Evolutionary conservation across 2,888 invertebrate species (phyloP).

Genomic region (Nomada ferruginata): DNA sequence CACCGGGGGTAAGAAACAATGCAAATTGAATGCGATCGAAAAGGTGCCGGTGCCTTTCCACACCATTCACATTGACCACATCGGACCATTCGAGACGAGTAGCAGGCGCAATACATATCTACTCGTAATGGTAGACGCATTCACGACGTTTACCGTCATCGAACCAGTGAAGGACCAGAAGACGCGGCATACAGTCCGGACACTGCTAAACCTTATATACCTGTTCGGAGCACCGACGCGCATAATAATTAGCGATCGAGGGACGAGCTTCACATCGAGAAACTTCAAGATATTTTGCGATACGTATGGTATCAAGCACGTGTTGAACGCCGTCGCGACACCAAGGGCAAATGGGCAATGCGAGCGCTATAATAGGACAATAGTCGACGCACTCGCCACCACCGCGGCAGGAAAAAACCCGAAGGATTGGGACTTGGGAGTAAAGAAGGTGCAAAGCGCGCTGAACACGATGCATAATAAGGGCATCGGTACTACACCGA

Average conservation of each 20-base stretch:
- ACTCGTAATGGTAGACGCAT: background rate
- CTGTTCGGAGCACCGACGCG: background rate
- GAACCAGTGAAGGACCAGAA: background rate
- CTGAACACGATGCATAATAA: background rate
- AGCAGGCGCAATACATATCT: background rate
- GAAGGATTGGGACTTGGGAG: background rate
- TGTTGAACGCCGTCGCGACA: background rate
- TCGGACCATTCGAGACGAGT: background rate
- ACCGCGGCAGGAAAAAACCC: background rate
- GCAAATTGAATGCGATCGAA: background rate
- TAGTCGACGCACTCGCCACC: background rate
- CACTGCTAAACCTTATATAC: background rate
- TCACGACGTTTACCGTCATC: background rate
- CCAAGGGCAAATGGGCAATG: background rate
- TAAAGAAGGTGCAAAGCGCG: background rate
- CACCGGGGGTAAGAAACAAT: background rate
- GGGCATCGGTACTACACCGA: background rate
- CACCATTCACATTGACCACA: background rate
- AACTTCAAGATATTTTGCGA: background rate
- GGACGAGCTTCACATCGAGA: background rate
- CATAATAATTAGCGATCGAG: background rate
- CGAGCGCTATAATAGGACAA: background rate
- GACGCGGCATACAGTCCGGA: background rate
- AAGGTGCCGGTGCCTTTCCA: background rate
- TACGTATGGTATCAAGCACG: background rate